Evolutionary conservation across 2,797 vertebrate species (phyloP).

Genomic region (Falco novaeseelandiae): DNA sequence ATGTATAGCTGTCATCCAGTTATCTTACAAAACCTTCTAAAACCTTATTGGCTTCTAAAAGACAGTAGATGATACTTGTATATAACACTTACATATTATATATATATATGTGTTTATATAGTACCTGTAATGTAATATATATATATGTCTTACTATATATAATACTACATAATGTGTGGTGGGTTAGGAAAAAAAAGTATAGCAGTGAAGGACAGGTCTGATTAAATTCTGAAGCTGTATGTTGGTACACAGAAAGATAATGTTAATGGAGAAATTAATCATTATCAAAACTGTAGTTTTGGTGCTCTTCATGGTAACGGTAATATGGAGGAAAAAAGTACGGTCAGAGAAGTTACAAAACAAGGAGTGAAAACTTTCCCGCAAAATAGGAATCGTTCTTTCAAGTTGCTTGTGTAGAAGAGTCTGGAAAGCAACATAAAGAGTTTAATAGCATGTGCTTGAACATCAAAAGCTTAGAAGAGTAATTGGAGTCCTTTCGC

Average conservation of each 20-base stretch:
- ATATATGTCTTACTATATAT: not conserved
- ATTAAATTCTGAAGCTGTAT: slow-evolving; percentile 22
- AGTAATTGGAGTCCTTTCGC: not conserved
- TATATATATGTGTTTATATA: not conserved
- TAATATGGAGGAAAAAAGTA: not conserved
- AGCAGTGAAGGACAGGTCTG: not conserved
- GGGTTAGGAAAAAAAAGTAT: not conserved
- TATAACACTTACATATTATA: not conserved
- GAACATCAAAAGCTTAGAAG: slow-evolving; percentile 16
- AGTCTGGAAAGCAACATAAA: not conserved
- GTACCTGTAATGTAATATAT: not conserved
- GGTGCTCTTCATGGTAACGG: not conserved
- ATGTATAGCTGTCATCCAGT: not conserved
- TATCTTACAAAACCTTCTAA: not conserved
- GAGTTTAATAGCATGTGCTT: not conserved
- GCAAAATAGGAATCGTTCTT: slow-evolving; percentile 3
- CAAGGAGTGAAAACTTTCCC: not conserved
- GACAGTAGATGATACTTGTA: not conserved
- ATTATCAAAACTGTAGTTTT: not conserved
- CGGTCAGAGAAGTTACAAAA: not conserved
- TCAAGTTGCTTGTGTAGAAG: not conserved
- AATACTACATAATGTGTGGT: not conserved
- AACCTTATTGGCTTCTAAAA: not conserved
- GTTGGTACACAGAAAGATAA: not conserved
- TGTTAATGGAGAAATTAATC: not conserved